Conservation (phyloP, 2,113 vertebrate genomes). For the Notechis scutatus region DNA sequence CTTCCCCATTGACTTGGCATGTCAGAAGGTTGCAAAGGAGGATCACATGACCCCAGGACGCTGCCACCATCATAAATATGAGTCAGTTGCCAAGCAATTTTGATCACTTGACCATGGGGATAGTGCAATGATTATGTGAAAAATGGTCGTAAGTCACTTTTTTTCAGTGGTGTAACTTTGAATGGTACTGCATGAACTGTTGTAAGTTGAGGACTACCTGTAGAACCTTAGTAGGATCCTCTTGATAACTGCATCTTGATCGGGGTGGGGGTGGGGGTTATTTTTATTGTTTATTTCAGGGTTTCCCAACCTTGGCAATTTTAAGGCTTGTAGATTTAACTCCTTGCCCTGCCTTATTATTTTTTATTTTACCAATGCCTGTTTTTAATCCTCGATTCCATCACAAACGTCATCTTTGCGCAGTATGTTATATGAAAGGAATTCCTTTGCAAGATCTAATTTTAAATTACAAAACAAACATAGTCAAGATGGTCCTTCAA, state of each 20-base stretch:
- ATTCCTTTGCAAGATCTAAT: not conserved
- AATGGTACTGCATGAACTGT: too few species aligned
- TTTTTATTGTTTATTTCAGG: not conserved
- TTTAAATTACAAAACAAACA: not conserved
- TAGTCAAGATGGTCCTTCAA: not conserved
- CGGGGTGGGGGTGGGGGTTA: too few species aligned
- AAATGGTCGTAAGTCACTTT: not conserved
- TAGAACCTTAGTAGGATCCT: not conserved
- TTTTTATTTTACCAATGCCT: not conserved
- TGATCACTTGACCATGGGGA: too few species aligned
- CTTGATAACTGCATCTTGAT: not conserved
- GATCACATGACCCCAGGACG: too few species aligned
- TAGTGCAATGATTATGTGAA: not conserved
- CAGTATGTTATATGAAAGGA: not conserved
- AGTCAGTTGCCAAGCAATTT: too few species aligned
- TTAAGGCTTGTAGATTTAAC: not conserved
- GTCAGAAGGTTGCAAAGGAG: too few species aligned
- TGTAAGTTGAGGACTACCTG: too few species aligned
- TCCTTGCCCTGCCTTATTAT: not conserved
- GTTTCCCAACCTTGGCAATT: too few species aligned
- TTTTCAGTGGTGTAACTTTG: too few species aligned
- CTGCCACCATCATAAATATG: too few species aligned
- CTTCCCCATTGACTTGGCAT: too few species aligned
- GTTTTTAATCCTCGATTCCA: not conserved
- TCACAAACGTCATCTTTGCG: not conserved